Evolutionary conservation across 2,797 vertebrate species (phyloP).

Genomic region (Psittacula echo): DNA sequence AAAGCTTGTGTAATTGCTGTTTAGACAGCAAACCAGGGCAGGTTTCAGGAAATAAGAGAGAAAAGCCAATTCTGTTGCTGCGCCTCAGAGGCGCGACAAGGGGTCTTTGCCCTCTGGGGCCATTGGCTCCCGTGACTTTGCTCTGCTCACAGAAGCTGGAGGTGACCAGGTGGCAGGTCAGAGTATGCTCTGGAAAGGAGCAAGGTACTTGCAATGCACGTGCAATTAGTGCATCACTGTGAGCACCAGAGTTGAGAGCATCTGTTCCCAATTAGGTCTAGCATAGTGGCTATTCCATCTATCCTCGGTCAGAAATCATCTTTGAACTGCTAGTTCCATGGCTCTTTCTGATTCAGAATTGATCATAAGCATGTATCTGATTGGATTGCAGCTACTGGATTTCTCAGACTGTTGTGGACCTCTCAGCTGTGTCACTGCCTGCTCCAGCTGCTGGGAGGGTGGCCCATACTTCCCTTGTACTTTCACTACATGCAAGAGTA

Average conservation of each 20-base stretch:
- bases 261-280: not conserved
- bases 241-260: not conserved
- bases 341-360: not conserved
- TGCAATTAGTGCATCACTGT: not conserved
- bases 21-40: not conserved
- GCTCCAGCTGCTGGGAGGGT: not conserved
- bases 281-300: not conserved
- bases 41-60: not conserved
- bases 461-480: not conserved
- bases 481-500: not conserved
- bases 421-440: not conserved
- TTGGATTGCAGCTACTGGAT: not conserved
- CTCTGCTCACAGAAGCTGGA: not conserved
- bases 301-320: not conserved
- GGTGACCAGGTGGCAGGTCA: not conserved
- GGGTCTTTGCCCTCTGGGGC: not conserved
- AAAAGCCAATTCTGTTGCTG: not conserved
- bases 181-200: not conserved
- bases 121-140: not conserved
- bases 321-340: not conserved
- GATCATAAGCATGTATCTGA: not conserved
- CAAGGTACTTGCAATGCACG: not conserved
- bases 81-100: rapidly evolving
- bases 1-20: not conserved
- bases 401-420: not conserved